Base-by-base conservation (phyloP, 1,140 invertebrate genomes). In the Globodera rostochiensis region DNA sequence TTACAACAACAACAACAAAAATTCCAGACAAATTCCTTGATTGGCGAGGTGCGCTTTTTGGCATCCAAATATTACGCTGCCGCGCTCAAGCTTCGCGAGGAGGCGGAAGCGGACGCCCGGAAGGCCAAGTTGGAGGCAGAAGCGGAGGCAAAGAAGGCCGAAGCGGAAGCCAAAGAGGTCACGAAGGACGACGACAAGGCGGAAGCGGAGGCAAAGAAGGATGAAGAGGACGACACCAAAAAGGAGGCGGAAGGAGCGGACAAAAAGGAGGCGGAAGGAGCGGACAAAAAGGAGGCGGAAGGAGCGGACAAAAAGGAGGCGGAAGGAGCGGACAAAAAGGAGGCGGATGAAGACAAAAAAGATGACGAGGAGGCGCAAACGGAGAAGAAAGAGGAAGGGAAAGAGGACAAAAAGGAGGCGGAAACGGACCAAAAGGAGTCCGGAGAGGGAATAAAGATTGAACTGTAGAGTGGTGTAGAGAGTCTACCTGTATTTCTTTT, bases 191-290 rank as follows among this genome's bases (percentile, higher is more conserved):
- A 45, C 21, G 50, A 46, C 15, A 76, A 76, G 57, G 46, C 97
- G 75, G 97, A 97, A 83, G 95, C 98, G 13, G 60, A 66, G 60
- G 36, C 13, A 19, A 36, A 71, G 69, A 70, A 70, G 15, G 97
- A 97, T 8, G 98, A 99, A 97, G 97, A 77, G 13, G 64, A n/a
- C 11, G 47, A 45, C 2, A 67, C 15, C 9, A 25, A 9, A 21
- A 36, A 49, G 15, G 79, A n/a, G 21, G 8, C n/a, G 57, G 71
- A 36, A 76, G 53, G 7, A 66, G 66, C 21, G 60, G 76, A 69
- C n/a, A 47, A 19, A 21, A 25, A 80, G 36, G 36, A 53, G 3
- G 13, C 5, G 49, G 46, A 73, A 9, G 49, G 80, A 46, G 46
- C n/a, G 46, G 69, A 36, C 7, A 19, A 36, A 71, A 11, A 21